phyloP scores from a whole-genome alignment of 2,888 invertebrate species.

The Eupithecia abbreviata region DNA sequence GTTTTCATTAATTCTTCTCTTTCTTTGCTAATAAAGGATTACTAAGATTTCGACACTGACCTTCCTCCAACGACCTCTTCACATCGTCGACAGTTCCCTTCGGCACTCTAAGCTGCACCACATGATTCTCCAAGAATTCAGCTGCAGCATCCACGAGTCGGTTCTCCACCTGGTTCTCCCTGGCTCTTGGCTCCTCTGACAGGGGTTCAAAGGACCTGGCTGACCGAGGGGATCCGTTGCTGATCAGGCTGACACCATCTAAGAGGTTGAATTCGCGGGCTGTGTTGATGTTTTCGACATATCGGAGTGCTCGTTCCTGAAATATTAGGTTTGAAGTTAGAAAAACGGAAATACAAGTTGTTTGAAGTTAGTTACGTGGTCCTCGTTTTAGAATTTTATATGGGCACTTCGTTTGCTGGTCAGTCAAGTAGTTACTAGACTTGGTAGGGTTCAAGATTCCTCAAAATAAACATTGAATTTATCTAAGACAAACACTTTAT shows the following conservation, averaged over 20 bases:
- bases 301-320: conserved; percentile 88
- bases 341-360: background rate
- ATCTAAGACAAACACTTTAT: background rate
- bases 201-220: conserved; percentile 86
- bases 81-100: conserved; percentile 89
- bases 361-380: background rate
- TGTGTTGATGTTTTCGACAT: conserved; percentile 83
- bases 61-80: conserved; percentile 91
- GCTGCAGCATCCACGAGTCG: conserved; percentile 89
- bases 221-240: conserved; percentile 80
- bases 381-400: background rate
- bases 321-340: conserved; percentile 38
- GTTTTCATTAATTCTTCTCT: no score
- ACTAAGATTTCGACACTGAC: conserved; percentile 72
- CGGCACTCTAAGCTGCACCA: conserved; percentile 91
- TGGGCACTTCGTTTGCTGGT: background rate
- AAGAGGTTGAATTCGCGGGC: conserved; percentile 82
- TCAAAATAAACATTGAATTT: background rate
- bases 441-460: background rate
- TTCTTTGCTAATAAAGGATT: background rate
- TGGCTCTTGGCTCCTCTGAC: conserved; percentile 88
- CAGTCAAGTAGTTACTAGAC: background rate
- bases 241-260: conserved; percentile 84
- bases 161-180: conserved; percentile 89
- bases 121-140: conserved; percentile 91